phyloP scores from a whole-genome alignment of 2,888 invertebrate species.

The Pseudolycoriella hygida region DNA sequence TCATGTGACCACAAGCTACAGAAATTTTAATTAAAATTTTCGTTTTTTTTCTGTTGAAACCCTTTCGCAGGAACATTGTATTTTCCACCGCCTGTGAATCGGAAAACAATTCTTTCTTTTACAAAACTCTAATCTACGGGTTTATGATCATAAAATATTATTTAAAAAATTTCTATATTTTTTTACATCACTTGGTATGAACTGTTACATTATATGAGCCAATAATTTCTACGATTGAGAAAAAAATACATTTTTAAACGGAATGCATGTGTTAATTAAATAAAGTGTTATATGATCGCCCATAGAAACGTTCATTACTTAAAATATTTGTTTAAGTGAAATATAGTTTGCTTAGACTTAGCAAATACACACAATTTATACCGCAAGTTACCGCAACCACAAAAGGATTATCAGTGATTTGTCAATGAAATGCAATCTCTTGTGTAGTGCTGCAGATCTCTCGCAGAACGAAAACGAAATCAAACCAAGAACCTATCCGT shows the following conservation, averaged over 20 bases:
- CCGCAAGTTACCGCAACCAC: background rate
- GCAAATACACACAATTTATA: no score
- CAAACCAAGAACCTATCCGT: slow-evolving; percentile 2
- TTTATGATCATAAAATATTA: background rate
- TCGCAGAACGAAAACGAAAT: background rate
- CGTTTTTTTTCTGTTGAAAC: background rate
- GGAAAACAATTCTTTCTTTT: no score
- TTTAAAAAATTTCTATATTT: background rate
- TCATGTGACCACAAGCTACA: no score
- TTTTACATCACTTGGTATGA: background rate
- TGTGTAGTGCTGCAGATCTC: background rate
- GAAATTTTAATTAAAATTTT: background rate
- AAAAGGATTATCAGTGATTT: slow-evolving; percentile 5
- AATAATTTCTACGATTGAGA: background rate
- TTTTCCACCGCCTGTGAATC: no score
- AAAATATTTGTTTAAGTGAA: background rate
- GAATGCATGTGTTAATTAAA: no score
- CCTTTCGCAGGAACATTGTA: no score
- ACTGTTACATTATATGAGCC: background rate
- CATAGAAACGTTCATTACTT: background rate
- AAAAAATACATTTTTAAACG: background rate
- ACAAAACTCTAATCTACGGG: no score
- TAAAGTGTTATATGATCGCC: no score
- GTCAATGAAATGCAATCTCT: background rate
- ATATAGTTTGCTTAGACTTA: background rate